These are phyloP conservation scores for Eupithecia vulgata DNA, from an alignment of 2,888 invertebrate species.

Conservation along the genomic window DNA sequence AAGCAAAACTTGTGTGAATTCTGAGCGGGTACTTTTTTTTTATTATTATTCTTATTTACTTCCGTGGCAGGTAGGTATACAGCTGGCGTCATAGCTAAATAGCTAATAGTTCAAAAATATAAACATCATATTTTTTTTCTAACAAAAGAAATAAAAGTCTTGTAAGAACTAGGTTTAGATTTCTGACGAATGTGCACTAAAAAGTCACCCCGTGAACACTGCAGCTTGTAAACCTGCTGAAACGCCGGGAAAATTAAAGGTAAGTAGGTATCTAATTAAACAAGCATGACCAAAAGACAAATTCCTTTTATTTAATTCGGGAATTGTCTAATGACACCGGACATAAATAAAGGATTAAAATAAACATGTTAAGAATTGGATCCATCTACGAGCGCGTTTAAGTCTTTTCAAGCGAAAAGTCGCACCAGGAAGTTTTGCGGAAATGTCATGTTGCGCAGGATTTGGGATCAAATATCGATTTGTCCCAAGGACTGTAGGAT, in stretches of 20 bases:
- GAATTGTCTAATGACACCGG: neutral
- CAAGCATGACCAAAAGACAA: neutral
- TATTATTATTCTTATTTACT: too few species aligned
- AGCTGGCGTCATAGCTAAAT: too few species aligned
- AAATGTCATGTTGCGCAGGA: neutral
- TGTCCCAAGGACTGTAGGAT: neutral
- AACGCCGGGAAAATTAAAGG: neutral
- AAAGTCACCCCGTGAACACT: too few species aligned
- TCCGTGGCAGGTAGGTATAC: too few species aligned
- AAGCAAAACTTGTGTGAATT: too few species aligned
- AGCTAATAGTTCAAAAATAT: too few species aligned
- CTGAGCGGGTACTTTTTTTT: too few species aligned
- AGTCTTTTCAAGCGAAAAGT: conserved; percentile 20
- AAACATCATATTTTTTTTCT: too few species aligned
- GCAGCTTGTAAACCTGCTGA: neutral
- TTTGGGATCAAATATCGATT: neutral
- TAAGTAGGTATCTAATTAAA: too few species aligned
- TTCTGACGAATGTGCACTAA: too few species aligned
- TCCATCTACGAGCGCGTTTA: conserved; percentile 18
- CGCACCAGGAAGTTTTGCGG: neutral
- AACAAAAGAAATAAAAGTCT: too few species aligned
- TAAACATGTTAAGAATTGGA: neutral
- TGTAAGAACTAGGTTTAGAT: too few species aligned
- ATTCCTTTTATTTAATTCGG: neutral
- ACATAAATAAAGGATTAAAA: neutral